These are phyloP conservation scores for Hemichromis elongatus DNA, from an alignment of 2,113 vertebrate genomes.

Conservation along the genomic window DNA sequence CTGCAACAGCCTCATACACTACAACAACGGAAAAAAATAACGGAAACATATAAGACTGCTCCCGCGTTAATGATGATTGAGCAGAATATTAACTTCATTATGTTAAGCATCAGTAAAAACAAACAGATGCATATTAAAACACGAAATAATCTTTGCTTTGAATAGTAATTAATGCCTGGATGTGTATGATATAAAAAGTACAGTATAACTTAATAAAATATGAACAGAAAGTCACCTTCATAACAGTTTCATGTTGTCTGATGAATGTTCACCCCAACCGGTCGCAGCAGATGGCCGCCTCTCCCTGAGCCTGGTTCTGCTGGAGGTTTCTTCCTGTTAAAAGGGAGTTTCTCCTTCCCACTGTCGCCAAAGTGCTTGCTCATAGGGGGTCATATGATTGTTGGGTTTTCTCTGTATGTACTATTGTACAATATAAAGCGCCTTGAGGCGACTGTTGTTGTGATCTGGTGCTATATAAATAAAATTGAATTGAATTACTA, in stretches of 20 bases:
- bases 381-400: too few relatives aligned
- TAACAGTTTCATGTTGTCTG: background rate
- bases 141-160: background rate
- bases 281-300: too few relatives aligned
- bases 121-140: background rate
- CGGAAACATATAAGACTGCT: background rate
- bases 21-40: background rate
- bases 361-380: too few relatives aligned
- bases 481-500: background rate
- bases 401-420: too few relatives aligned
- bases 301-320: too few relatives aligned
- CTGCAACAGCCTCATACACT: background rate
- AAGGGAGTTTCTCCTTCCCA: too few relatives aligned
- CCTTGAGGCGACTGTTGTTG: too few relatives aligned
- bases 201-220: background rate
- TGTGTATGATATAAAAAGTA: background rate
- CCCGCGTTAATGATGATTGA: background rate
- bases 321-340: too few relatives aligned
- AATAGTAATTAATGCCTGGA: background rate
- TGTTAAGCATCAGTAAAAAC: accelerated
- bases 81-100: background rate
- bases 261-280: background rate
- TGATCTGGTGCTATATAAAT: too few relatives aligned
- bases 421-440: too few relatives aligned
- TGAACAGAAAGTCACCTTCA: background rate